These are phyloP conservation scores for Andricus curvator DNA, from an alignment of 2,888 invertebrate genomes.

Conservation along the genomic window DNA sequence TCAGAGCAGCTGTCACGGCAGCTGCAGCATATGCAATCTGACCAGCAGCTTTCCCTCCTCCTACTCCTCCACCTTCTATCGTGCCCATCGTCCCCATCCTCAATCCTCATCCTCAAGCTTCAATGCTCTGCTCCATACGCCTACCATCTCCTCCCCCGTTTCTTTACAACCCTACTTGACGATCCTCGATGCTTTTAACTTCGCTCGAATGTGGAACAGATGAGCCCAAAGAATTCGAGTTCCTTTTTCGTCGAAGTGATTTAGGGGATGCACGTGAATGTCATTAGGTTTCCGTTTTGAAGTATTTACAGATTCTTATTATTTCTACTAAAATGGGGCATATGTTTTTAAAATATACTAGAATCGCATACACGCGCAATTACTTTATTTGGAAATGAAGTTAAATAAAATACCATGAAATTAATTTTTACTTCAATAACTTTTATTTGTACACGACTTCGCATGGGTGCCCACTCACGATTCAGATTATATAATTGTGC, in stretches of 20 bases:
- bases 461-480: too few species aligned
- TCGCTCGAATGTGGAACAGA: not conserved
- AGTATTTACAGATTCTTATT: too few species aligned
- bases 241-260: not conserved
- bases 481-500: too few species aligned
- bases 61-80: slow-evolving; percentile 48
- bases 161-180: not conserved
- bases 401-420: too few species aligned
- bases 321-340: too few species aligned
- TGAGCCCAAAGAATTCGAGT: not conserved
- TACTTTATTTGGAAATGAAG: too few species aligned
- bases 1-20: slow-evolving; percentile 73
- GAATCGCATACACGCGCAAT: too few species aligned
- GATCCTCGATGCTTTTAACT: slow-evolving; percentile 1
- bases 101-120: not conserved
- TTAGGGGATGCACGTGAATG: not conserved
- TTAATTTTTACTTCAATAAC: too few species aligned
- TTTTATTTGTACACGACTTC: too few species aligned
- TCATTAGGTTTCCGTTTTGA: too few species aligned
- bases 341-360: too few species aligned
- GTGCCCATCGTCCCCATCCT: slow-evolving; percentile 45
- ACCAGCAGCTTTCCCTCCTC: slow-evolving; percentile 63
- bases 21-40: slow-evolving; percentile 69
- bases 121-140: not conserved
- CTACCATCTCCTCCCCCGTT: not conserved